These are phyloP conservation scores for Latheticus oryzae DNA, from an alignment of 2,888 invertebrate genomes.

Conservation along the genomic window DNA sequence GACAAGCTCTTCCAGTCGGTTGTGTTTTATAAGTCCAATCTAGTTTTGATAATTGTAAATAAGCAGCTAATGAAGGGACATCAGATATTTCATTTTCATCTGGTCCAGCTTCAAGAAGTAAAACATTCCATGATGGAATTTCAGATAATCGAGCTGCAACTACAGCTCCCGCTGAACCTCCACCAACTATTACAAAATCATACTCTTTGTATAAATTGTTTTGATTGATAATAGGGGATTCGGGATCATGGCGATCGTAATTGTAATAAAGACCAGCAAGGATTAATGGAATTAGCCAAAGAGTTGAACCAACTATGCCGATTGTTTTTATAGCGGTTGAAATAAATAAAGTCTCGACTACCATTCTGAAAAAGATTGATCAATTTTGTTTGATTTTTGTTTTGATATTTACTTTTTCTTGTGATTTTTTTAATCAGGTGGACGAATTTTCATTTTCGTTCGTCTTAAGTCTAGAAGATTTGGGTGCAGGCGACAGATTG, in stretches of 20 bases:
- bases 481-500: constrained; percentile 8
- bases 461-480: constrained; percentile 20
- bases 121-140: constrained; percentile 79
- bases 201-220: constrained; percentile 75
- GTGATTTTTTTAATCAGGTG: constrained; percentile 56
- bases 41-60: constrained; percentile 84
- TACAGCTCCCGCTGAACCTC: constrained; percentile 91
- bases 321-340: constrained; percentile 84
- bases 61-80: constrained; percentile 88
- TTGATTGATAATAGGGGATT: constrained; percentile 78
- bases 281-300: constrained; percentile 87
- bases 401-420: constrained; percentile 6
- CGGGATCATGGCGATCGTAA: constrained; percentile 85
- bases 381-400: constrained; percentile 22
- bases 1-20: constrained; percentile 81
- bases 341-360: constrained; percentile 78
- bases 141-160: constrained; percentile 82
- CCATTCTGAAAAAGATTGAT: constrained; percentile 68
- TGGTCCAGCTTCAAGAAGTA: constrained; percentile 86
- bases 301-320: constrained; percentile 79
- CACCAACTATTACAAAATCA: constrained; percentile 87
- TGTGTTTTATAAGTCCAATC: constrained; percentile 94
- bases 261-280: constrained; percentile 85
- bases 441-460: constrained; percentile 57
- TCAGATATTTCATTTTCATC: constrained; percentile 91